Percentiles rank a stretch among this genome's conserved stretches.
These are phyloP conservation scores for Cotesia chilonis DNA, from an alignment of 1,140 invertebrate genomes.

Conservation along the genomic window DNA sequence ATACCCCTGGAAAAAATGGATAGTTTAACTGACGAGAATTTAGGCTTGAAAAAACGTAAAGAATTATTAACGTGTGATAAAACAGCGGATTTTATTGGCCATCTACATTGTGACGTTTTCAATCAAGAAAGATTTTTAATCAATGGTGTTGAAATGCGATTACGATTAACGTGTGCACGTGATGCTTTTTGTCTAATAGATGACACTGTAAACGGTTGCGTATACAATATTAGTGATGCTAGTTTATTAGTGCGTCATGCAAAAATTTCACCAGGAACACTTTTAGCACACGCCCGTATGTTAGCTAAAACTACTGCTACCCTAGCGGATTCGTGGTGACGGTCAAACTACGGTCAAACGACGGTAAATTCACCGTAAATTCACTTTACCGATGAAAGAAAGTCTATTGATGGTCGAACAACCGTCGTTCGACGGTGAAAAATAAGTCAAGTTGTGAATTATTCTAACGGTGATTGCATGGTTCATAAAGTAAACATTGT, in stretches of 20 bases:
- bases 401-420: no score
- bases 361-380: no score
- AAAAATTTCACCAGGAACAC: conserved; percentile 49
- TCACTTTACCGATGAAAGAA: no score
- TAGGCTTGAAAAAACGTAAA: neutral
- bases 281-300: conserved; percentile 53
- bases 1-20: conserved; percentile 19
- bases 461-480: no score
- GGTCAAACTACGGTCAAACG: no score
- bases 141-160: conserved; percentile 56
- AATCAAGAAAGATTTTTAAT: conserved; percentile 58
- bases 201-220: neutral
- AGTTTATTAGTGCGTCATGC: conserved; percentile 46
- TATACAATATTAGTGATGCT: conserved; percentile 5
- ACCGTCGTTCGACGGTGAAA: no score
- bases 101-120: conserved; percentile 45
- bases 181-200: conserved; percentile 55
- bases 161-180: conserved; percentile 52
- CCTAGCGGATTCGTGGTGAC: no score
- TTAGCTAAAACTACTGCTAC: conserved; percentile 50
- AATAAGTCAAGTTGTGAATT: no score
- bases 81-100: conserved; percentile 28
- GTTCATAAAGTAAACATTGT: no score
- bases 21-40: neutral
- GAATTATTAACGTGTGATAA: neutral